Evolutionary conservation across 2,888 invertebrate genomes (phyloP).

Genomic region (Drosophila ustulata): DNA sequence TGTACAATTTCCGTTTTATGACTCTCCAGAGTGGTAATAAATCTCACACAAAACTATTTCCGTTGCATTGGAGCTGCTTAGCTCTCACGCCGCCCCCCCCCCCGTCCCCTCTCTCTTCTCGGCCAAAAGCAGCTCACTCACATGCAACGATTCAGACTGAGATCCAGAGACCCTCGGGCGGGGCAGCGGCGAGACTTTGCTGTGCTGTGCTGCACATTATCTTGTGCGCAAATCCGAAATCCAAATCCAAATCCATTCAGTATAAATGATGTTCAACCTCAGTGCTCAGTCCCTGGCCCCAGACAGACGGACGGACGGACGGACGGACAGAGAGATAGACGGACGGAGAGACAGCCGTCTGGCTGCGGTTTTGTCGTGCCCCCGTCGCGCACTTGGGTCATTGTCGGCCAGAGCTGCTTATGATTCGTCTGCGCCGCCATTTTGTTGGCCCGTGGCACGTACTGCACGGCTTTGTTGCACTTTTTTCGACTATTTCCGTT

Average conservation of each 20-base stretch:
- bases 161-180: constrained; percentile 12
- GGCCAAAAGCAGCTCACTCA: constrained; percentile 26
- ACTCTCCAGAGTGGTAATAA: constrained; percentile 85
- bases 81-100: constrained; percentile 40
- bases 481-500: constrained; percentile 73
- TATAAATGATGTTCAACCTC: constrained; percentile 68
- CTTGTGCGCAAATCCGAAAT: constrained; percentile 78
- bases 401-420: constrained; percentile 71
- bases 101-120: not conserved
- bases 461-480: constrained; percentile 57
- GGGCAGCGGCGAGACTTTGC: constrained; percentile 10
- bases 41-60: constrained; percentile 85
- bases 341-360: constrained; percentile 44
- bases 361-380: constrained; percentile 64
- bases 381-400: constrained; percentile 59
- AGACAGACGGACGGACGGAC: not conserved
- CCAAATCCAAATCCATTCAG: constrained; percentile 78
- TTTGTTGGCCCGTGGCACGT: constrained; percentile 73
- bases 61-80: constrained; percentile 82
- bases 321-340: constrained; percentile 1
- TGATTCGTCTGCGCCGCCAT: constrained; percentile 74
- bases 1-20: constrained; percentile 85
- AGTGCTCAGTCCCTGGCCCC: constrained; percentile 4
- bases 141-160: constrained; percentile 55
- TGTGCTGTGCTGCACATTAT: constrained; percentile 44